Percentiles rank a stretch among this genome's conserved stretches.
Conservation (phyloP, 2,797 vertebrate genomes). For the Adrianichthys oophorus region DNA sequence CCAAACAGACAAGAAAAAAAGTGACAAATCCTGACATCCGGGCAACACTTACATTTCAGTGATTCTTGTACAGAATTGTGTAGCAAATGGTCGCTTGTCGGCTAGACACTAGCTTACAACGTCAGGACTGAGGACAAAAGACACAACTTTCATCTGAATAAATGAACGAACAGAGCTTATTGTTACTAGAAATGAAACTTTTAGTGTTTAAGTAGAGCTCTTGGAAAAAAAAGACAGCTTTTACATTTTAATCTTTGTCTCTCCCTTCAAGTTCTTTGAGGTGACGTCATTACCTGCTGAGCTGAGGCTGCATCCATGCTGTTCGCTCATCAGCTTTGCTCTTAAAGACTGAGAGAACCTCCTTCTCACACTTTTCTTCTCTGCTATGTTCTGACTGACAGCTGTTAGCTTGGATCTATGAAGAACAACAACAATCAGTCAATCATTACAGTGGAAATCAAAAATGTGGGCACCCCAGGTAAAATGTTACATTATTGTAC, state of each 20-base stretch:
- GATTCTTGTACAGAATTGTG: too few relatives aligned
- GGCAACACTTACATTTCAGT: neutral
- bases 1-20: neutral
- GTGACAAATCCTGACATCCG: neutral
- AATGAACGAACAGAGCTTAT: too few relatives aligned
- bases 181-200: too few relatives aligned
- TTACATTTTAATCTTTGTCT: too few relatives aligned
- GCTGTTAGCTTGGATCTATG: conserved; percentile 41
- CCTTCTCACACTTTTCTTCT: conserved; percentile 19
- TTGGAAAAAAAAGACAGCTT: too few relatives aligned
- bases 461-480: too few relatives aligned
- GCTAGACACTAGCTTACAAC: conserved; percentile 1
- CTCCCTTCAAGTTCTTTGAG: neutral
- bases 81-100: conserved; percentile 6
- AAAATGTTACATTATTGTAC: too few relatives aligned
- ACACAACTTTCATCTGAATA: too few relatives aligned
- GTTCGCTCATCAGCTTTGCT: conserved; percentile 19
- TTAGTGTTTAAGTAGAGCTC: too few relatives aligned
- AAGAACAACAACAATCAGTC: conserved; percentile 10
- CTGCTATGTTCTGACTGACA: conserved; percentile 23
- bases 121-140: conserved; percentile 1
- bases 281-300: conserved; percentile 48
- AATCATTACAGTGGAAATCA: neutral
- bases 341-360: conserved; percentile 16
- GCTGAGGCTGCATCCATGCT: conserved; percentile 9